These are phyloP conservation scores for Thelaira solivaga DNA, from an alignment of 2,888 invertebrate species.

Conservation along the genomic window DNA sequence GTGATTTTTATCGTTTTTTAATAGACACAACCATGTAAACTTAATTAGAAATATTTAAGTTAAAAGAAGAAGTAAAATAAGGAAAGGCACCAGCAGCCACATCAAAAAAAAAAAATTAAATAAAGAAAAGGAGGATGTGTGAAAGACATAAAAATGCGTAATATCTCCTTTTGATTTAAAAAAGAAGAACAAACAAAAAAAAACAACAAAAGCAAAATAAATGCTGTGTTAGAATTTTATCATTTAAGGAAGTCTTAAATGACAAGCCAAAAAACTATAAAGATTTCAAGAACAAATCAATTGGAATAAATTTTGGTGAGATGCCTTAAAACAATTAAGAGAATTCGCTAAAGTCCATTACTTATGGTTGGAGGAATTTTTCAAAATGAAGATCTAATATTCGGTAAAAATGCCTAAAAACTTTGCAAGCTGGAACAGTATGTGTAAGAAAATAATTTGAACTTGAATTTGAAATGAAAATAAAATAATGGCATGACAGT, in stretches of 20 bases:
- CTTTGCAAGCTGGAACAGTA: no score
- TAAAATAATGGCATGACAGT: no score
- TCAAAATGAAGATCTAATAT: no score
- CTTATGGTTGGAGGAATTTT: no score
- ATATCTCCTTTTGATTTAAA: background rate
- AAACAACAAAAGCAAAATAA: background rate
- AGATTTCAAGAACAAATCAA: no score
- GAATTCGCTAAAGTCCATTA: no score
- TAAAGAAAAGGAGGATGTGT: background rate
- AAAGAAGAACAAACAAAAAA: background rate
- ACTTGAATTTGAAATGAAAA: no score
- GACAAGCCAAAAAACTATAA: no score
- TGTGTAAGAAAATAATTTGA: no score
- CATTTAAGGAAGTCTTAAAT: background rate
- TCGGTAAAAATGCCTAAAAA: no score
- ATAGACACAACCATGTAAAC: constrained; percentile 50
- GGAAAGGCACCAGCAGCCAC: background rate
- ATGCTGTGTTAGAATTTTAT: background rate
- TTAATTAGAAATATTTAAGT: constrained; percentile 52
- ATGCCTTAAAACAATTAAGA: no score
- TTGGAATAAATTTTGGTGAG: no score
- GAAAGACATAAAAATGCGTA: constrained; percentile 12
- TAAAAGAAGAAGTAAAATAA: background rate
- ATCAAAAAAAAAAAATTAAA: constrained; percentile 21
- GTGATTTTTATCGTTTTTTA: constrained; percentile 49